Base-by-base conservation (phyloP, 2,888 invertebrate species). In the Cenopis cana region DNA sequence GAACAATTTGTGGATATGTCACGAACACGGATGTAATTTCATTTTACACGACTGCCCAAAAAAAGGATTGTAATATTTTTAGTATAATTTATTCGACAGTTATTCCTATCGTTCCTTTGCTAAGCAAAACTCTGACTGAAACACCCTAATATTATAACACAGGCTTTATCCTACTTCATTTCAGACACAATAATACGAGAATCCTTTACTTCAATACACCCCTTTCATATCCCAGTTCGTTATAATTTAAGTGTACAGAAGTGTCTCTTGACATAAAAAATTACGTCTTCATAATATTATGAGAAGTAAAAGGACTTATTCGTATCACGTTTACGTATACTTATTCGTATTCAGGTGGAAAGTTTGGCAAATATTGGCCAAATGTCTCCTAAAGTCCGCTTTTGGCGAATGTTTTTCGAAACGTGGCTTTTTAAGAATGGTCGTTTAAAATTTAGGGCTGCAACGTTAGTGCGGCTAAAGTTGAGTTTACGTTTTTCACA, bases 241-340 rank as follows among this genome's bases (percentile, higher is more conserved):
- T 36, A 67, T 57, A 57, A 57, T 67, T 57, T 57, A 50, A 57
- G 36, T 50, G 57, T 20, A 24, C 24, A 10, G 29, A 18, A 52
- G 36, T 41, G 59, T 57, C 49, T 20, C 66, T 67, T 67, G 66
- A 65, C 55, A 65, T 55, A 65, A 65, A 50, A 67, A 49, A 20
- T 57, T 67, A 57, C 66, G n/a, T 67, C 65, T 65, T 57, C 41
- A 57, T 57, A 36, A 57, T 57, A 36, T 20, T 24, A 36, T 12
- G 49, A 33, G n/a, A 33, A 52, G 55, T 55, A 38, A 65, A 65
- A 54, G 52, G 38, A n/a, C 20, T 38, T 38, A 36, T 38, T 50
- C 18, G 38, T 10, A 17, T 36, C 9, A 57, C 38, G 57, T 41
- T 11, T 50, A 12, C 4, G 24, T 24, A 24, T 24, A 24, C 24